These are phyloP conservation scores for Aselliscus stoliczkanus DNA, from an alignment of 2,797 vertebrate genomes.

Conservation along the genomic window DNA sequence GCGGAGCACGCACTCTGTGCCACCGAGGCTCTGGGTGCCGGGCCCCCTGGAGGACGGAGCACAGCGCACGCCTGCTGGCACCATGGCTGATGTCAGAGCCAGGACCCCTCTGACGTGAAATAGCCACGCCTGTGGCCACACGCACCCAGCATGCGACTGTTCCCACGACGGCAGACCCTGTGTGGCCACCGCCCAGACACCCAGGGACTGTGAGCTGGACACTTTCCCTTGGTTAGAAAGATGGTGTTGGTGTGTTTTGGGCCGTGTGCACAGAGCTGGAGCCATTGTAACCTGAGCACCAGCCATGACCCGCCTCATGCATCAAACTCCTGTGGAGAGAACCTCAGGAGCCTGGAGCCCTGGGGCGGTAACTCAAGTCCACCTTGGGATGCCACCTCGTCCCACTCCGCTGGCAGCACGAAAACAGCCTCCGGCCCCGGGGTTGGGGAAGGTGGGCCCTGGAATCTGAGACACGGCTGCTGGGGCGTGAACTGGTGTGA, in stretches of 20 bases:
- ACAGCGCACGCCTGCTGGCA: accelerated
- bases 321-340: neutral
- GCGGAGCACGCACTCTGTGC: neutral
- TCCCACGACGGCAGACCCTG: neutral
- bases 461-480: neutral
- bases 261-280: neutral
- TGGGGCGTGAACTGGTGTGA: accelerated
- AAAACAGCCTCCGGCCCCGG: accelerated
- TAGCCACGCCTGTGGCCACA: no score
- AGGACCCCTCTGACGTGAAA: neutral
- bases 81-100: neutral
- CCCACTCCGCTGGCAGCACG: neutral
- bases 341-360: neutral
- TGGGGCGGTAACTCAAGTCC: no score
- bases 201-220: neutral
- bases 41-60: neutral
- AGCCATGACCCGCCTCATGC: no score
- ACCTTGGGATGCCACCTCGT: accelerated
- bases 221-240: neutral
- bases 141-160: accelerated
- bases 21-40: neutral
- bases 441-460: neutral
- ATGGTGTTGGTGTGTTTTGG: neutral
- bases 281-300: accelerated
- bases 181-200: neutral